phyloP scores from a whole-genome alignment of 2,797 vertebrate genomes.

The Lutjanus campechanus region DNA sequence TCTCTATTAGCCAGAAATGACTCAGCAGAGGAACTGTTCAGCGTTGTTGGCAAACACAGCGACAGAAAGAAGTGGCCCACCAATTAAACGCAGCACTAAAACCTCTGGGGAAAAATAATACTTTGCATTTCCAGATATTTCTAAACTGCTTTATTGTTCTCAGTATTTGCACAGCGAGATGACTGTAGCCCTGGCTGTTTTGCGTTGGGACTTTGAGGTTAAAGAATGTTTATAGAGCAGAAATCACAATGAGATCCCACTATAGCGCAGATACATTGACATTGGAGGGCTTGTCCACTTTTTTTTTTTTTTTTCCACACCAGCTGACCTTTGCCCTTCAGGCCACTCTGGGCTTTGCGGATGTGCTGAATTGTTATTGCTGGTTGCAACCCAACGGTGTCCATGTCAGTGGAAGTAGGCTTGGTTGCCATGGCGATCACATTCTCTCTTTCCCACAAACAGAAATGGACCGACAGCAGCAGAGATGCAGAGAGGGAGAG shows the following conservation, averaged over 20 bases:
- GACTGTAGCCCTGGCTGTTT: constrained; percentile 8
- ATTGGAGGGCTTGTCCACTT: constrained; percentile 25
- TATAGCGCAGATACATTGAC: not conserved
- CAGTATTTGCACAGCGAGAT: constrained; percentile 35
- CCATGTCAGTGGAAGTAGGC: constrained; percentile 43
- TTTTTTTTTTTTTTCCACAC: not conserved
- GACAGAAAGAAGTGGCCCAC: constrained; percentile 23
- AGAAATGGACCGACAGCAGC: constrained; percentile 55
- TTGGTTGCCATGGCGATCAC: constrained; percentile 75
- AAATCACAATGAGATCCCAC: constrained; percentile 16
- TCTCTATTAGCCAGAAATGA: constrained; percentile 57
- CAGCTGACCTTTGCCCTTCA: constrained; percentile 50
- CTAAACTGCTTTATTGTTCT: constrained; percentile 29
- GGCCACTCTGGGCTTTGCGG: constrained; percentile 36
- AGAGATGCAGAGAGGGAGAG: constrained; percentile 48
- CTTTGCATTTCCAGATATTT: constrained; percentile 58
- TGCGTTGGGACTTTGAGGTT: not conserved
- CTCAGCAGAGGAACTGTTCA: constrained; percentile 54
- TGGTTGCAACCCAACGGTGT: constrained; percentile 41
- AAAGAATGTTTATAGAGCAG: constrained; percentile 1
- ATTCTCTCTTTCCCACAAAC: constrained; percentile 55
- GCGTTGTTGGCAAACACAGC: constrained; percentile 7
- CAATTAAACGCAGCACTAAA: constrained; percentile 37
- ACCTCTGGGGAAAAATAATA: constrained; percentile 40
- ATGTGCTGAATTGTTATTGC: constrained; percentile 51